Evolutionary conservation across 1,140 invertebrate species (phyloP), one percentile per base, ranked within the genome.

Genomic region (Anastatus disparis): DNA sequence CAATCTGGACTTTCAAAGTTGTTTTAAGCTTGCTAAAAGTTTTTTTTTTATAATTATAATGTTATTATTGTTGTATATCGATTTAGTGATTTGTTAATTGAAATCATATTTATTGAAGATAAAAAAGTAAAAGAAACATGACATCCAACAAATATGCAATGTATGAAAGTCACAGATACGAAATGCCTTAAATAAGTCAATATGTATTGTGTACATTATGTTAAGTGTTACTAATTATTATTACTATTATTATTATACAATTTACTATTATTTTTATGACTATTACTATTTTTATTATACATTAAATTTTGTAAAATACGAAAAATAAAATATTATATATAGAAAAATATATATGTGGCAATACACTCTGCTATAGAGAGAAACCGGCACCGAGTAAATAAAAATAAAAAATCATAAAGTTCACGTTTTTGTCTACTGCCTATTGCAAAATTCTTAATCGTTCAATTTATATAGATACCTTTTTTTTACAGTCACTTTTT

Each of bases 201-300:
- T 75, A 75, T 58, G 58, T 75, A 76, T 78, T 63, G 64, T 81
- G 77, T 81, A 85, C 76, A 81, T 81, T 79, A 53, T 70, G 59
- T 78, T 80, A 76, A 79, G 68, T 71, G 69, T 81, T 79, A 82
- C 78, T 78, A 81, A 81, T 81, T 77, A 78, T 78, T 70, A 78
- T 75, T 70, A 77, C 69, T 78, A 75, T 77, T 73, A 24, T 75
- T 69, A 73, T 71, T 75, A 73, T 66, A 58, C 40, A 59, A 72
- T 71, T 24, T 74, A 24, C 7, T 20, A 62, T 22, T 48, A 42
- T 20, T 67, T 26, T 24, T 63, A 63, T 61, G 24, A 61, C 27
- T 35, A 42, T 42, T 63, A 52, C 22, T 20, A 62, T 63, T 71
- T 71, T 64, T 64, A 58, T 53, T 71, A 72, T 1, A 75, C 48